These are phyloP conservation scores for Leptobrachium leishanense DNA, from an alignment of 2,113 vertebrate genomes.

Conservation along the genomic window DNA sequence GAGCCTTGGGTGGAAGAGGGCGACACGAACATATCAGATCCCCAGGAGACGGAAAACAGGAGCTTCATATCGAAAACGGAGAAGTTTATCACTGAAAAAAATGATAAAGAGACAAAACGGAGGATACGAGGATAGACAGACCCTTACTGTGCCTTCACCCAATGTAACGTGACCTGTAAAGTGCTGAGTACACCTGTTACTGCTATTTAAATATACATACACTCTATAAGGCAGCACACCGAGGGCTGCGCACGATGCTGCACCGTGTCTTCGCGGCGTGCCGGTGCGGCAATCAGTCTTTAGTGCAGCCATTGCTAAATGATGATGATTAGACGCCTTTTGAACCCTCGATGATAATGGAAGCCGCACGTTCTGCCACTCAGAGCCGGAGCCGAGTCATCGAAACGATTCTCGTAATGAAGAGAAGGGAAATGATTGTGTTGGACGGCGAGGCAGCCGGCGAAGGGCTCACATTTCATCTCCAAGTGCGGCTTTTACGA, in stretches of 20 bases:
- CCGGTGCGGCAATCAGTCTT: slow-evolving; percentile 24
- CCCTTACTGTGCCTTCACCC: too few species aligned
- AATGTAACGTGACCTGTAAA: too few species aligned
- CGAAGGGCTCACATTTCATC: slow-evolving; percentile 45
- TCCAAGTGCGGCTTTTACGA: slow-evolving; percentile 30
- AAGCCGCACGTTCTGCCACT: slow-evolving; percentile 34
- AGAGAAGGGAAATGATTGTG: slow-evolving; percentile 45
- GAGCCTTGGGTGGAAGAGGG: neutral
- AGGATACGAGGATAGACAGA: neutral
- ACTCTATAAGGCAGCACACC: too few species aligned
- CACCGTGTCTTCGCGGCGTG: neutral
- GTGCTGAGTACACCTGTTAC: too few species aligned
- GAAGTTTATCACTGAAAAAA: too few species aligned
- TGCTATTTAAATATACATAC: too few species aligned
- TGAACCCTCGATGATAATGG: slow-evolving; percentile 33
- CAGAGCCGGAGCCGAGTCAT: slow-evolving; percentile 33
- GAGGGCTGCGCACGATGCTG: too few species aligned
- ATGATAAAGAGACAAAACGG: too few species aligned
- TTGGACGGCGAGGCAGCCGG: slow-evolving; percentile 24
- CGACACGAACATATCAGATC: too few species aligned
- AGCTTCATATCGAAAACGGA: too few species aligned
- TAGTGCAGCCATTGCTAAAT: slow-evolving; percentile 25
- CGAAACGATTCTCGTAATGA: slow-evolving; percentile 47
- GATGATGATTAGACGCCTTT: slow-evolving; percentile 32
- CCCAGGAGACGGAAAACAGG: too few species aligned